Conservation (phyloP, 1,140 invertebrate genomes). For the Drosophila mojavensis region DNA sequence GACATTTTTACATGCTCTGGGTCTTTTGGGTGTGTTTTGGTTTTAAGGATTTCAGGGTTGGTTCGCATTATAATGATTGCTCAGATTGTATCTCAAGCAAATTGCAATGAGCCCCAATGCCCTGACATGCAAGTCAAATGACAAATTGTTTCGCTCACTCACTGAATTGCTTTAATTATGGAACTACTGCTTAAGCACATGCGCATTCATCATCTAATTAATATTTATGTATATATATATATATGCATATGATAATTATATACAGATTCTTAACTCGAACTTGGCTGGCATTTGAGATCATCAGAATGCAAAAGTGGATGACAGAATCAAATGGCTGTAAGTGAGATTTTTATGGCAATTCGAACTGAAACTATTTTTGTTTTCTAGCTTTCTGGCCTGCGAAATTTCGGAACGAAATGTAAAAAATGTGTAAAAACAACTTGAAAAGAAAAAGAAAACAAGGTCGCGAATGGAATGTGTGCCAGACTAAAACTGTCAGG, state of each 20-base stretch:
- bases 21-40: slow-evolving; percentile 21
- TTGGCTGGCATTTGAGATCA: no score
- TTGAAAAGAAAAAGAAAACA: slow-evolving; percentile 13
- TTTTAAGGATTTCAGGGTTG: slow-evolving; percentile 11
- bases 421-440: slow-evolving; percentile 31
- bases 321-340: background rate
- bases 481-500: slow-evolving; percentile 26
- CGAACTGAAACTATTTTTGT: background rate
- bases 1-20: slow-evolving; percentile 29
- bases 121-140: slow-evolving; percentile 36
- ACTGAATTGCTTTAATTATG: slow-evolving; percentile 51
- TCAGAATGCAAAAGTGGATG: no score
- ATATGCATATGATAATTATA: background rate
- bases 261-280: no score
- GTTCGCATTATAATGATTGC: slow-evolving; percentile 46
- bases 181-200: slow-evolving; percentile 6
- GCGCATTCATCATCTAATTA: slow-evolving; percentile 37
- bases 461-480: slow-evolving; percentile 18
- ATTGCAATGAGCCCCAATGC: slow-evolving; percentile 36
- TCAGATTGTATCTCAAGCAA: slow-evolving; percentile 38
- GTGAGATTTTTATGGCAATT: background rate
- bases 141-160: slow-evolving; percentile 21
- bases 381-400: background rate
- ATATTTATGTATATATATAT: slow-evolving; percentile 16
- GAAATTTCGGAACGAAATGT: slow-evolving; percentile 21